Evolutionary conservation across 2,888 invertebrate species (phyloP), one percentile per base, ranked within the genome.

Genomic region (Tetrapedia diversipes): DNA sequence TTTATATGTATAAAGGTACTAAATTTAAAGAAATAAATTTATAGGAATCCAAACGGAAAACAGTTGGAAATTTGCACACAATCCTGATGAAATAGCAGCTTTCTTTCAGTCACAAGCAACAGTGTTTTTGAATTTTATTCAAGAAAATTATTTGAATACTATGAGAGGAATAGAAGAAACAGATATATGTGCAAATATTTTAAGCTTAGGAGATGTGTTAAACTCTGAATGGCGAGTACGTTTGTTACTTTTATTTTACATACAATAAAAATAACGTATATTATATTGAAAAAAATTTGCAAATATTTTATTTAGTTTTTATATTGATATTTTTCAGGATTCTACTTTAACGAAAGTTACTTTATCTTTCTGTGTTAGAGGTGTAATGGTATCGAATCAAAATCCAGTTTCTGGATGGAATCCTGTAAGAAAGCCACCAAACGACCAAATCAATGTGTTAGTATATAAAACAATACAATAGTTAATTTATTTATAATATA

Each of bases 81-180:
- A 94, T 66, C 95, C 96, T 2, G 94, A 94, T 81, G 94, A 94
- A 77, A 92, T 96, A 43, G 94, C 95, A 4, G 94, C 95, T 72
- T 94, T 94, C 84, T 96, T 96, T 88, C 90, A 93, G 53, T 94
- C 94, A 7, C 95, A 95, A 84, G 95, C 96, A 0, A 93, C 92
- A 69, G 94, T 93, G 54, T 95, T 96, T 89, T 92, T 95, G 0
- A 93, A 94, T 71, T 96, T 96, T 86, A 90, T 96, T 24, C 94
- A 95, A 88, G 95, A 96, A 86, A 96, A 97, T 92, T 96, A 96
- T 91, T 89, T 96, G 29, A 93, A 94, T 6, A 96, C 97, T 87
- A 96, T 95, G 87, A 69, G 77, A 45, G 93, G 93, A 67, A 93
- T 96, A 24, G 94, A 95, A 41, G 84, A 89, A 59, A 86, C 85